Conservation (phyloP, 2,113 vertebrate genomes). For the Micromys minutus region DNA sequence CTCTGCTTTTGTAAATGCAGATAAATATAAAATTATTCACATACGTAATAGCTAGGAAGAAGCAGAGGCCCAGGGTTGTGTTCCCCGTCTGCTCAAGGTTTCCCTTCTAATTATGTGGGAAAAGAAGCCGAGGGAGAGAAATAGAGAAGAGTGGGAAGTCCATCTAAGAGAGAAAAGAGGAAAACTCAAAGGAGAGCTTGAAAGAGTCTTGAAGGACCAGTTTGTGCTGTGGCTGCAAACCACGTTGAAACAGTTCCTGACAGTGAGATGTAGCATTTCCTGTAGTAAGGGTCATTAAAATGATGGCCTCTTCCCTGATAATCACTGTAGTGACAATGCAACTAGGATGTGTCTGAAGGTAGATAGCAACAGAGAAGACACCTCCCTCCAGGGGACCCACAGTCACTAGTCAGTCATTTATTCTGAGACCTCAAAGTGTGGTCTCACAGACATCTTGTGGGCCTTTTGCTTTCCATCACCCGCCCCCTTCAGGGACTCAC, state of each 20-base stretch:
- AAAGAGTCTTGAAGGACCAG: background rate
- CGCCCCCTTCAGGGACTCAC: background rate
- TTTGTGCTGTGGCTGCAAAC: background rate
- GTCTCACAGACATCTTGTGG: background rate
- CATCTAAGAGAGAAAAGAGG: background rate
- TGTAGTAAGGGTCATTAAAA: background rate
- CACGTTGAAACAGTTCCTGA: background rate
- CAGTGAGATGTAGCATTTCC: background rate
- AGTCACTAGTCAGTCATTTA: too few relatives aligned
- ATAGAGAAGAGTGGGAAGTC: background rate
- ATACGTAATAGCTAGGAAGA: background rate
- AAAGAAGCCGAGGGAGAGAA: background rate
- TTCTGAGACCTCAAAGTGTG: background rate
- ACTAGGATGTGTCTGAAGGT: background rate
- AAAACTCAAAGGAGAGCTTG: background rate
- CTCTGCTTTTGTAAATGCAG: constrained; percentile 54
- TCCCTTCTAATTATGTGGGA: constrained; percentile 19
- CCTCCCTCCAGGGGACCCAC: too few relatives aligned
- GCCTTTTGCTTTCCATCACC: background rate
- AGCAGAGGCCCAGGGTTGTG: background rate
- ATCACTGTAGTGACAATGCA: background rate
- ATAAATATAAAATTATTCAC: constrained; percentile 54
- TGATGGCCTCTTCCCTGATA: background rate
- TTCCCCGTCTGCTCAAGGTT: background rate
- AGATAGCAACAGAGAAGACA: background rate